These are phyloP conservation scores for Cyclura pinguis DNA, from an alignment of 2,797 vertebrate genomes.

Conservation along the genomic window DNA sequence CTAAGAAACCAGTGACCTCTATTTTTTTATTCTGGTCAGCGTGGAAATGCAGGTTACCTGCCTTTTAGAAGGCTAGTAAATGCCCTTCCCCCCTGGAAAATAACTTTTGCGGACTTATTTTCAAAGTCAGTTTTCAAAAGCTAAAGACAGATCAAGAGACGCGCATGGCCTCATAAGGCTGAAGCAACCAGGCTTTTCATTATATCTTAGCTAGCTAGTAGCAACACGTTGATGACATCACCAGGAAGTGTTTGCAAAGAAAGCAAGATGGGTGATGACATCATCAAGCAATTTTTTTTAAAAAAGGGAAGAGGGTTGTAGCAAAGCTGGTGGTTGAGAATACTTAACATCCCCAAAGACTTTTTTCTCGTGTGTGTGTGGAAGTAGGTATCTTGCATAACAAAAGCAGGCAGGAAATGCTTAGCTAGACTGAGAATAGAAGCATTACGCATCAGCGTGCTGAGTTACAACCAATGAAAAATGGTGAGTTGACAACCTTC, in stretches of 20 bases:
- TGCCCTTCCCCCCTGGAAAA: background rate
- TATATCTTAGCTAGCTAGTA: background rate
- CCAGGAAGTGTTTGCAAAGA: background rate
- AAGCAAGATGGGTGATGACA: background rate
- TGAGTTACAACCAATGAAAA: background rate
- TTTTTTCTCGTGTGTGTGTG: background rate
- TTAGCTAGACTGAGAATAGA: background rate
- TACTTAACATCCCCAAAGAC: background rate
- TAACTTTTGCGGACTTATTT: background rate
- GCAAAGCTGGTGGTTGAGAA: background rate
- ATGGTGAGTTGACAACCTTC: too few species aligned
- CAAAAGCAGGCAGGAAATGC: background rate
- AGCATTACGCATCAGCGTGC: background rate
- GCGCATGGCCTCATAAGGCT: background rate
- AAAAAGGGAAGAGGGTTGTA: background rate
- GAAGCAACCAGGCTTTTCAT: constrained; percentile 1
- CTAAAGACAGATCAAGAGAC: constrained; percentile 40
- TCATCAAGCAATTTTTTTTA: background rate
- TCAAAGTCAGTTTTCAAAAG: background rate
- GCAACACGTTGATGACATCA: background rate
- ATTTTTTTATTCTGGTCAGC: background rate
- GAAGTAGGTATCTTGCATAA: too few species aligned
- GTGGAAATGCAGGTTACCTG: background rate
- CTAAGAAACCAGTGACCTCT: background rate
- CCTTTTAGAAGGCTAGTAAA: background rate